Evolutionary conservation across 2,113 vertebrate genomes (phyloP).

Genomic region (Cisticola juncidis): DNA sequence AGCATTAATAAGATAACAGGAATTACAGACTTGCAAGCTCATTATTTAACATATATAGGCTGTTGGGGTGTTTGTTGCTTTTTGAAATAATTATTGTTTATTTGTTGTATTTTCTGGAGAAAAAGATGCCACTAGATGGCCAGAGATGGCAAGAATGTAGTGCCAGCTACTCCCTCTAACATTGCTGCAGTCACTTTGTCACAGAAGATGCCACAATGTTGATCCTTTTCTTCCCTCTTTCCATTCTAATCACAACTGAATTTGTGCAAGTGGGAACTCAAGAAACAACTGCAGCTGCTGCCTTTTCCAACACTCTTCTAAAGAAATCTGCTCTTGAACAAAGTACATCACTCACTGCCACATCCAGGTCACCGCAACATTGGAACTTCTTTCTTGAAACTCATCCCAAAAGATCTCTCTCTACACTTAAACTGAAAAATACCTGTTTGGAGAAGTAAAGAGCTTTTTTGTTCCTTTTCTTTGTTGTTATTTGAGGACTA

Average conservation of each 20-base stretch:
- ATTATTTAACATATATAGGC: accelerated
- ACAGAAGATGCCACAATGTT: background rate
- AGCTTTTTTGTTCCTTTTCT: background rate
- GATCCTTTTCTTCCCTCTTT: background rate
- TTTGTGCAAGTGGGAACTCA: background rate
- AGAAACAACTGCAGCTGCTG: background rate
- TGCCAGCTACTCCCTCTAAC: background rate
- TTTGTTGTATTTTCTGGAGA: background rate
- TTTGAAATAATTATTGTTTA: background rate
- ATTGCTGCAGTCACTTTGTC: background rate
- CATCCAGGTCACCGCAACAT: background rate
- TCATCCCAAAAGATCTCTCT: background rate
- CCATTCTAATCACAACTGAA: background rate
- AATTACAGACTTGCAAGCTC: accelerated
- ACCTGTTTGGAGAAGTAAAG: background rate
- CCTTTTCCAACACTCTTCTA: background rate
- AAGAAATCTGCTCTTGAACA: background rate
- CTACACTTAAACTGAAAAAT: background rate
- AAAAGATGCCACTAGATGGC: slow-evolving; percentile 37
- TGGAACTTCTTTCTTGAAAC: background rate
- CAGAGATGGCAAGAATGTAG: background rate
- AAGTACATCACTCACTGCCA: background rate
- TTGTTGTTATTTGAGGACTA: background rate
- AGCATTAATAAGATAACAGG: too few species aligned
- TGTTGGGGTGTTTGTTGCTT: background rate